These are phyloP conservation scores for Theristicus caerulescens DNA, from an alignment of 2,113 vertebrate species.

Conservation along the genomic window DNA sequence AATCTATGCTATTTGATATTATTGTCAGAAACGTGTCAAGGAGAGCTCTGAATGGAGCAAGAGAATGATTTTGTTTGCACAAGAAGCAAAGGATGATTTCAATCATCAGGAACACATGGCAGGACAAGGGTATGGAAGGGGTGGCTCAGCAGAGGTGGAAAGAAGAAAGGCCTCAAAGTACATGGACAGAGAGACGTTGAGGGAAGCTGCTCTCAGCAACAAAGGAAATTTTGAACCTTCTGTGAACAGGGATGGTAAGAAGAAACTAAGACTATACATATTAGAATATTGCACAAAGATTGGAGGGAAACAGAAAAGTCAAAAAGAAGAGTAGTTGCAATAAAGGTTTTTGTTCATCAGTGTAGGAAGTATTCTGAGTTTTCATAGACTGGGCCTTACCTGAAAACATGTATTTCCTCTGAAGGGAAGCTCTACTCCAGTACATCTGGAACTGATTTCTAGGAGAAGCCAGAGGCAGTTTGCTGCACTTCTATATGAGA, in stretches of 20 bases:
- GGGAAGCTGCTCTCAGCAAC: background rate
- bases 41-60: background rate
- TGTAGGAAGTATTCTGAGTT: background rate
- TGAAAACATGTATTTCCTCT: constrained; percentile 32
- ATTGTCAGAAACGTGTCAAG: background rate
- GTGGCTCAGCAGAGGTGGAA: background rate
- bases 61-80: background rate
- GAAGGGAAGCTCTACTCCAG: background rate
- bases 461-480: background rate
- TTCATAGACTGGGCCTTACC: background rate
- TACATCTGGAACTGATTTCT: constrained; percentile 50
- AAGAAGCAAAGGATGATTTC: background rate
- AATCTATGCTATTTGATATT: background rate
- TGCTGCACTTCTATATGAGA: constrained; percentile 7
- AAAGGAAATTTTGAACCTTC: background rate
- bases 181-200: background rate
- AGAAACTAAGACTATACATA: background rate
- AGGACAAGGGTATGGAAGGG: background rate
- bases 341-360: background rate
- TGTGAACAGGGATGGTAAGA: background rate
- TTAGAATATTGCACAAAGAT: background rate
- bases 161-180: background rate
- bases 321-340: background rate
- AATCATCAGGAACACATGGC: background rate
- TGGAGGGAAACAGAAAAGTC: background rate